phyloP scores from a whole-genome alignment of 1,140 invertebrate species.

The Ips typographus region DNA sequence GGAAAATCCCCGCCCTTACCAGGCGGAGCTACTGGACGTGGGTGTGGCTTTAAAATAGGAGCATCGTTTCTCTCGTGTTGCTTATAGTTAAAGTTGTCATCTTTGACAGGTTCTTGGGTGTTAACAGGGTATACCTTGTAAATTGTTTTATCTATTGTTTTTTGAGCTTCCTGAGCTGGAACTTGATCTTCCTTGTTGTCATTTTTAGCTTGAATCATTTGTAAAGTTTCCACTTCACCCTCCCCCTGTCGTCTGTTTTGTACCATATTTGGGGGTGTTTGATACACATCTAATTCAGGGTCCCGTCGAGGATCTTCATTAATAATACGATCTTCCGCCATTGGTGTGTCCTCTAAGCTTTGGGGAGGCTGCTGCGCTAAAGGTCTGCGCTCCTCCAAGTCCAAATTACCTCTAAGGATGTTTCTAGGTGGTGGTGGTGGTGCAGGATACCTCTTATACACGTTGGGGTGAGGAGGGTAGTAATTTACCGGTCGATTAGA shows the following conservation, averaged over 20 bases:
- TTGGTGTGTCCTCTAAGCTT: conserved; percentile 37
- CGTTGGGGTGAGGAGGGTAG: conserved; percentile 53
- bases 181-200: conserved; percentile 36
- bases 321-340: conserved; percentile 41
- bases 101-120: conserved; percentile 51
- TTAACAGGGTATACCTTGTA: conserved; percentile 68
- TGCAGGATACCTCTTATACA: conserved; percentile 30
- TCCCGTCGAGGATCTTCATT: conserved; percentile 38
- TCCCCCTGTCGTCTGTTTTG: conserved; percentile 44
- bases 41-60: conserved; percentile 54
- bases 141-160: conserved; percentile 53
- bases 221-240: conserved; percentile 59
- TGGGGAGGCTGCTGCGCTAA: conserved; percentile 33
- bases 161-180: conserved; percentile 32
- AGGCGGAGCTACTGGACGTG: conserved; percentile 48
- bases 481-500: conserved; percentile 50
- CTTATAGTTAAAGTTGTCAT: conserved; percentile 53
- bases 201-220: conserved; percentile 63
- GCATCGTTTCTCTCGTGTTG: conserved; percentile 56
- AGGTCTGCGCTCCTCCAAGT: conserved; percentile 29
- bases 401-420: conserved; percentile 14
- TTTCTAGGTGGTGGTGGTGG: conserved; percentile 36
- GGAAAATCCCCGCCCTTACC: conserved; percentile 60
- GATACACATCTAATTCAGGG: conserved; percentile 45
- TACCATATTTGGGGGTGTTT: conserved; percentile 47